Base-by-base conservation (phyloP, 1,140 invertebrate species). In the Aphis craccivora region DNA sequence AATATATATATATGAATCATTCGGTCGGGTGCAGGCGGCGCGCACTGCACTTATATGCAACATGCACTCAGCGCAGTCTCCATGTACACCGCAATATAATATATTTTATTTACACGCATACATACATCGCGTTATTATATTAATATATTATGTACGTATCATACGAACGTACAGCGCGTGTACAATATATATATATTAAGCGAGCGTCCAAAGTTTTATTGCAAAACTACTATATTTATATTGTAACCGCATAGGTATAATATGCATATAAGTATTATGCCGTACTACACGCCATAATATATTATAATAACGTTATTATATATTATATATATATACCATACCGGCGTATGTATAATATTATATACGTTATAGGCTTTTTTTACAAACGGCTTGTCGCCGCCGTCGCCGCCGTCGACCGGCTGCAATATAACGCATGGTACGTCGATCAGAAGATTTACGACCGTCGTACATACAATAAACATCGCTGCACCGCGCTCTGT, bases 401-500 rank as follows among this genome's bases (percentile, higher is more conserved):
- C 2, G 86, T 53, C 86, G 45, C 45, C 83, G 81, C 37, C 2
- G 81, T 22, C 86, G n/a, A 51, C 86, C n/a, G 86, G 14, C 20
- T 22, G 35, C 45, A 48, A 84, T 60, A 84, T 7, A 45, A 45
- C 20, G n/a, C 14, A 86, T 43, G 7, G 22, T 23, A 37, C n/a
- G 86, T 88, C 86, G 86, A 88, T 51, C n/a, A 48, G 18, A 22
- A 30, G 86, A 88, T 88, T 51, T 88, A 88, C 86, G 86, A 88
- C 30, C 48, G 48, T 43, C n/a, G 86, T 23, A 88, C 30, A 30
- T 23, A 88, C 30, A 30, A 20, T n/a, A 30, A 22, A 30, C 25
- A 22, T 37, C 40, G 84, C 11, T n/a, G 60, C 60, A n/a, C 30
- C 48, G 22, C 8, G 35, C 14, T 43, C 83, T 6, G 9, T 30